Evolutionary conservation across 2,888 invertebrate genomes (phyloP), one percentile per base, ranked within the genome.

Genomic region (Eudemis profundana): DNA sequence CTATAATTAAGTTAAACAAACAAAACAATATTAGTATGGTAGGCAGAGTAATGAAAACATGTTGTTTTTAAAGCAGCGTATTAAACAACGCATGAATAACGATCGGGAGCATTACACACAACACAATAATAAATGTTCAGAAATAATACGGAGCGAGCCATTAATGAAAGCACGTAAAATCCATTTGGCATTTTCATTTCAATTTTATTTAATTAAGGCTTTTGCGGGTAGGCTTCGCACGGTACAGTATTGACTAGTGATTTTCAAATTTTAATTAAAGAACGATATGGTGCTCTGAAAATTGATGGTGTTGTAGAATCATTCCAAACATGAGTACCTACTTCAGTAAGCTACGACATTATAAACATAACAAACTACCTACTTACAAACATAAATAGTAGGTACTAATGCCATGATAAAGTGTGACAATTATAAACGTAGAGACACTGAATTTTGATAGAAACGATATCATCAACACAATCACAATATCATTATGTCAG

Each of bases 121-220:
- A 79, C 75, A 87, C 83, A 86, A 85, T 84, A 86, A 85, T 83
- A 82, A 84, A 89, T 87, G 86, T 84, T 84, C 85, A 85, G 90
- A 90, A 90, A 91, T 90, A 90, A 90, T 89, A 86, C 88, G 84
- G 78, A 85, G 81, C 84, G 81, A 79, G 81, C 85, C 90, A 87
- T 92, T 92, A 92, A 89, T 84, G 87, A 85, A 86, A 89, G 90
- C 92, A 91, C 88, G 90, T 87, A 89, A 90, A 91, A 91, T 90
- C 92, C 92, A 91, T 91, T 91, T 88, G 83, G 84, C 84, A 79
- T 89, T 89, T 89, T 90, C 90, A 89, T 90, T 90, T 90, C 88
- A 89, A 90, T 91, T 90, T 91, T 90, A 92, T 92, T 91, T 91
- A 90, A 91, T 92, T 91, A 92, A 89, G 84, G 89, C 85, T 86